These are phyloP conservation scores for Isoperla grammatica DNA, from an alignment of 2,888 invertebrate species.

Conservation along the genomic window DNA sequence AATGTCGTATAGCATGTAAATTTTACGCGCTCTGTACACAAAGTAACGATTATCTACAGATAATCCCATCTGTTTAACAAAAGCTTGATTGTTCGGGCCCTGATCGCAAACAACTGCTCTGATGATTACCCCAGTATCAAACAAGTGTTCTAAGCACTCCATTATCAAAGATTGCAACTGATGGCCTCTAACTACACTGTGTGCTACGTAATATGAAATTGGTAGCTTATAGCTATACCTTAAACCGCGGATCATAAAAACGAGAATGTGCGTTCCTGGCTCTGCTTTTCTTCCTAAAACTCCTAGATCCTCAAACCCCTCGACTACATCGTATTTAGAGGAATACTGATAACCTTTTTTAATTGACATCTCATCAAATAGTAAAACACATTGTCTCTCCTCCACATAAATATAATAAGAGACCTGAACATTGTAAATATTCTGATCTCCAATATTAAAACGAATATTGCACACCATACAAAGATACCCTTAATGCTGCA, in stretches of 20 bases:
- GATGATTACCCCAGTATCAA: conserved; percentile 2
- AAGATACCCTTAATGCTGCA: too few relatives aligned
- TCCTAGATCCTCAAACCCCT: too few relatives aligned
- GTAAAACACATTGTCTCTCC: too few relatives aligned
- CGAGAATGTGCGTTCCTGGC: not conserved
- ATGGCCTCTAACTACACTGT: not conserved
- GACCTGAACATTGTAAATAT: too few relatives aligned
- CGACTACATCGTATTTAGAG: too few relatives aligned
- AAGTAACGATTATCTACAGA: not conserved
- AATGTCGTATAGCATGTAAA: conserved; percentile 1
- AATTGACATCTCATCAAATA: too few relatives aligned
- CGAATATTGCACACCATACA: too few relatives aligned
- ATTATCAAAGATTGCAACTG: not conserved
- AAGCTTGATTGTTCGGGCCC: conserved; percentile 4
- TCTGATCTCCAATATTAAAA: too few relatives aligned
- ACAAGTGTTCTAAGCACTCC: not conserved
- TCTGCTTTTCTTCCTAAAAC: too few relatives aligned
- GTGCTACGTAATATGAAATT: conserved; percentile 1
- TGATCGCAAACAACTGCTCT: too few relatives aligned
- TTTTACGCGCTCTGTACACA: not conserved
- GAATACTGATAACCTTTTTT: too few relatives aligned
- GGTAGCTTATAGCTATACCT: conserved; percentile 8
- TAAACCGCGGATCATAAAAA: conserved; percentile 15
- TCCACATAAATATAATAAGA: too few relatives aligned
- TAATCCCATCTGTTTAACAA: not conserved